These are phyloP conservation scores for Potamilus streckersoni DNA, from an alignment of 1,140 invertebrate genomes.

Conservation along the genomic window DNA sequence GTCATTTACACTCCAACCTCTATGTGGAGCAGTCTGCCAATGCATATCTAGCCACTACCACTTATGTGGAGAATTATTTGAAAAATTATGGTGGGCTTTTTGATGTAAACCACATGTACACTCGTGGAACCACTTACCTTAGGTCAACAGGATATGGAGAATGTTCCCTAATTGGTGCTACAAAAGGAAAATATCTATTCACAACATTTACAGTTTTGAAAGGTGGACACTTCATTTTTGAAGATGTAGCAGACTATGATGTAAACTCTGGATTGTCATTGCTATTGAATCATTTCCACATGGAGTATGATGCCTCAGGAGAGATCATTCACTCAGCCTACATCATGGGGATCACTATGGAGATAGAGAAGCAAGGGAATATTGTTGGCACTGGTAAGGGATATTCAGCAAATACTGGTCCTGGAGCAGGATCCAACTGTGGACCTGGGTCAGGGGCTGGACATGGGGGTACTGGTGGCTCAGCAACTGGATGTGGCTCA, in stretches of 20 bases:
- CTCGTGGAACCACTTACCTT: conserved; percentile 24
- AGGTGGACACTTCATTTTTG: conserved; percentile 34
- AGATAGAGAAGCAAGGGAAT: conserved; percentile 41
- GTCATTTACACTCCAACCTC: conserved; percentile 37
- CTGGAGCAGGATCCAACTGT: conserved; percentile 33
- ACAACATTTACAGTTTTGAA: conserved; percentile 38
- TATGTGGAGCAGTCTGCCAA: conserved; percentile 25
- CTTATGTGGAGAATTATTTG: conserved; percentile 37
- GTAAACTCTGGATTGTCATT: conserved; percentile 25
- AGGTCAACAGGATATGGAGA: conserved; percentile 29
- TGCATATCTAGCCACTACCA: conserved; percentile 33
- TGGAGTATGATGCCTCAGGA: conserved; percentile 27
- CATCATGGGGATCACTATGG: conserved; percentile 27
- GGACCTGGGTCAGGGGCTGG: conserved; percentile 38
- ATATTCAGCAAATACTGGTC: conserved; percentile 33
- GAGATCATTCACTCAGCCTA: conserved; percentile 18
- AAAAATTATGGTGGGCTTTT: conserved; percentile 32
- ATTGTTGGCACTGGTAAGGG: conserved; percentile 37
- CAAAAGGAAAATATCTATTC: conserved; percentile 37
- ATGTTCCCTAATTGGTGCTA: conserved; percentile 12
- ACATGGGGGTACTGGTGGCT: conserved; percentile 40
- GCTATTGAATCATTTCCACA: conserved; percentile 30
- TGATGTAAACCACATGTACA: conserved; percentile 43
- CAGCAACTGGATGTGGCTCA: conserved; percentile 14
- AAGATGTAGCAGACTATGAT: conserved; percentile 25